Evolutionary conservation across 2,113 vertebrate species (phyloP).

Genomic region (Cinclus cinclus): DNA sequence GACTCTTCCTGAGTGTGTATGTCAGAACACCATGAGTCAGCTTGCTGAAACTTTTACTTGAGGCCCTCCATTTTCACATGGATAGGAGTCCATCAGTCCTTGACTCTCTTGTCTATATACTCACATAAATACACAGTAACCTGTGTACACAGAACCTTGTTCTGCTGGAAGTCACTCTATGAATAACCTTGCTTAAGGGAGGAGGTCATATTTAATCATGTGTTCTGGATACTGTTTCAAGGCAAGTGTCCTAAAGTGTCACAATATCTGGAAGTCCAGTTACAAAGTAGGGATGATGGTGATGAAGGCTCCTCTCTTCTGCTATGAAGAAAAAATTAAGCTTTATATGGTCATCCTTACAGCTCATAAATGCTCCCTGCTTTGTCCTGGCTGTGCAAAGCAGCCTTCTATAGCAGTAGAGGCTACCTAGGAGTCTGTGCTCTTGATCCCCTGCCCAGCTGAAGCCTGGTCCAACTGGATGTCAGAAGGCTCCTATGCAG

Average conservation of each 20-base stretch:
- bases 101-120: background rate
- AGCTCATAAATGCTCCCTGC: background rate
- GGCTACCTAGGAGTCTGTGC: background rate
- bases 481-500: background rate
- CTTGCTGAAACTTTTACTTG: background rate
- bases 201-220: background rate
- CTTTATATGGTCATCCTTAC: background rate
- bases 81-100: background rate
- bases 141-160: background rate
- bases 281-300: background rate
- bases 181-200: background rate
- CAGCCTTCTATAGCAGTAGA: background rate
- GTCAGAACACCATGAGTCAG: background rate
- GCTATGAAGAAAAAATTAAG: background rate
- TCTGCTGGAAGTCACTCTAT: background rate
- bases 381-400: background rate
- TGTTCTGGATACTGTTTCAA: rapidly evolving
- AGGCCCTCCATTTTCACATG: background rate
- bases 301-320: background rate
- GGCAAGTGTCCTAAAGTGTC: background rate
- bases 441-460: background rate
- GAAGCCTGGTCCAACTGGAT: background rate
- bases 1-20: rapidly evolving
- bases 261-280: background rate
- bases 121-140: background rate